These are phyloP conservation scores for Agonum fuliginosum DNA, from an alignment of 2,888 invertebrate genomes.

Conservation along the genomic window DNA sequence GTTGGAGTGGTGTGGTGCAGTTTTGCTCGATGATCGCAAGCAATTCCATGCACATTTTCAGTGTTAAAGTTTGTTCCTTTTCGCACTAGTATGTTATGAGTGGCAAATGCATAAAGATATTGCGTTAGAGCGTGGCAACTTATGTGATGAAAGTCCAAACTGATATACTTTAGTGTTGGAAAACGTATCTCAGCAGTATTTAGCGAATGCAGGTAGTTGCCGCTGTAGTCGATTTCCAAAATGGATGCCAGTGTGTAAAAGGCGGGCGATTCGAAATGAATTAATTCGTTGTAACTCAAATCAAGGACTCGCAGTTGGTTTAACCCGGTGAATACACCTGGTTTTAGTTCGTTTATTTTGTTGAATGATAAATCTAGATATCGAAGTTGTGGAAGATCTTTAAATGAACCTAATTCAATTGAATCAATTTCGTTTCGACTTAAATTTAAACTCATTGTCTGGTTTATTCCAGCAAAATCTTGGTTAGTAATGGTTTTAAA, in stretches of 20 bases:
- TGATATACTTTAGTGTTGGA: background rate
- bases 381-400: conserved; percentile 77
- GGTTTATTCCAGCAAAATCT: background rate
- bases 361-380: conserved; percentile 82
- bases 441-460: background rate
- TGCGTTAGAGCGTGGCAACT: background rate
- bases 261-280: conserved; percentile 60
- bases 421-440: conserved; percentile 4
- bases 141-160: conserved; percentile 19
- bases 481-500: background rate
- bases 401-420: conserved; percentile 73
- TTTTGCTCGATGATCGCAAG: background rate
- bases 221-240: background rate
- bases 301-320: conserved; percentile 78
- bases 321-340: conserved; percentile 77
- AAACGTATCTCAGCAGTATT: background rate
- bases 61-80: background rate
- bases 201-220: conserved; percentile 13
- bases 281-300: conserved; percentile 80
- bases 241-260: background rate
- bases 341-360: conserved; percentile 76
- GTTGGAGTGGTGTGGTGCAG: background rate
- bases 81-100: background rate
- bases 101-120: background rate
- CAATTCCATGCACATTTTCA: background rate